These are phyloP conservation scores for Hipparchia semele DNA, from an alignment of 2,888 invertebrate species.

Conservation along the genomic window DNA sequence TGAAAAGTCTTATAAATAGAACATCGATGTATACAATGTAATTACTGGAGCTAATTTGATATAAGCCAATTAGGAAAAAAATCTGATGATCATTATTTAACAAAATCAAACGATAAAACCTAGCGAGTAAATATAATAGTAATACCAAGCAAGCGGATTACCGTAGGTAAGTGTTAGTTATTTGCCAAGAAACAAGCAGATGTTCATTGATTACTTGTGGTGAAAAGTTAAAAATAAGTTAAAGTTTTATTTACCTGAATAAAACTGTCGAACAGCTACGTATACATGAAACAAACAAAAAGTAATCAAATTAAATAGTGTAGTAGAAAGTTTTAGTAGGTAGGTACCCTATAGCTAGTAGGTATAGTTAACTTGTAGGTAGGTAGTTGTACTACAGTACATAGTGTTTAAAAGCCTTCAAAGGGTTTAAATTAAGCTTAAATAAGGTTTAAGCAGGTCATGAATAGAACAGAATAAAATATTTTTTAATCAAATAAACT, in stretches of 20 bases:
- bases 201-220: background rate
- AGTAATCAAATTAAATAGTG: conserved; percentile 51
- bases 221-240: background rate
- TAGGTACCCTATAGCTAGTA: background rate
- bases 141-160: background rate
- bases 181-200: background rate
- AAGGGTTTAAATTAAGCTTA: no score
- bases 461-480: no score
- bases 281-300: conserved; percentile 79
- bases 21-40: background rate
- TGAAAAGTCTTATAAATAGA: no score
- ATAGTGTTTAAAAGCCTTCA: no score
- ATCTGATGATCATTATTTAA: background rate
- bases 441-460: no score
- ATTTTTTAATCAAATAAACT: no score
- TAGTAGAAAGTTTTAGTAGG: conserved; percentile 28
- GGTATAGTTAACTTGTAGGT: background rate
- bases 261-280: conserved; percentile 78
- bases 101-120: background rate
- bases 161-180: background rate
- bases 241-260: conserved; percentile 68
- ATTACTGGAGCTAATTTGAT: background rate
- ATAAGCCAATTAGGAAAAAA: background rate
- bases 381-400: no score
- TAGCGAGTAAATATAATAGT: no score